Percentiles rank a stretch among this genome's conserved stretches.
Evolutionary conservation across 2,888 invertebrate genomes (phyloP).

Genomic region (Apocheima hispidaria): DNA sequence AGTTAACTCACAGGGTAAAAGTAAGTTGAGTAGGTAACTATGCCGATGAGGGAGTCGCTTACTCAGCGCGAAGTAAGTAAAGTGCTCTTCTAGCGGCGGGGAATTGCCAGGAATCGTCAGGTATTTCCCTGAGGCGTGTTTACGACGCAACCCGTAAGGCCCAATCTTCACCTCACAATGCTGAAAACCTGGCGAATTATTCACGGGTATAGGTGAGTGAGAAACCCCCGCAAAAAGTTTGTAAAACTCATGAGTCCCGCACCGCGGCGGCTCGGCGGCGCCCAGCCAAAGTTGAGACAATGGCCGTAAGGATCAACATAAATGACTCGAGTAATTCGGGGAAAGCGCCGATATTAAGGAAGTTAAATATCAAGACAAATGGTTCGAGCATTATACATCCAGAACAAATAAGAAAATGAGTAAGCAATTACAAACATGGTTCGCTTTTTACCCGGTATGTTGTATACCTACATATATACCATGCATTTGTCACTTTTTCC

Average conservation of each 20-base stretch:
- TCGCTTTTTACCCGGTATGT: too few relatives aligned
- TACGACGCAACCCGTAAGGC: slow-evolving; percentile 62
- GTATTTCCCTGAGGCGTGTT: slow-evolving; percentile 77
- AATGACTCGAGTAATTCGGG: slow-evolving; percentile 39
- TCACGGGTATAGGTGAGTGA: slow-evolving; percentile 58
- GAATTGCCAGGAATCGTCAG: slow-evolving; percentile 48
- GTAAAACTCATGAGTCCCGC: slow-evolving; percentile 32
- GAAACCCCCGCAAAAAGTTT: slow-evolving; percentile 54
- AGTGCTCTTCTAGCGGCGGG: slow-evolving; percentile 49
- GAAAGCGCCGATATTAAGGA: slow-evolving; percentile 36
- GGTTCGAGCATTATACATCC: slow-evolving; percentile 28
- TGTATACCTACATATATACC: not conserved
- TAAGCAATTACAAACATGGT: slow-evolving; percentile 20
- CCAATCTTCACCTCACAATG: slow-evolving; percentile 62
- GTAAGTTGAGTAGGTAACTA: slow-evolving; percentile 54
- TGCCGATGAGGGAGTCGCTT: slow-evolving; percentile 55
- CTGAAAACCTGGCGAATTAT: slow-evolving; percentile 59
- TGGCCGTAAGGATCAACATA: slow-evolving; percentile 39
- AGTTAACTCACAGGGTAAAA: slow-evolving; percentile 53
- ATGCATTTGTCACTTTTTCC: not conserved
- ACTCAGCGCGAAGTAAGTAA: slow-evolving; percentile 60
- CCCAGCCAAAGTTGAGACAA: slow-evolving; percentile 50
- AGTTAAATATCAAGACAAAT: slow-evolving; percentile 40
- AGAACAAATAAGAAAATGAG: slow-evolving; percentile 30
- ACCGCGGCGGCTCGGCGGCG: slow-evolving; percentile 31